Evolutionary conservation across 1,140 invertebrate genomes (phyloP).

Genomic region (Amphibalanus amphitrite): DNA sequence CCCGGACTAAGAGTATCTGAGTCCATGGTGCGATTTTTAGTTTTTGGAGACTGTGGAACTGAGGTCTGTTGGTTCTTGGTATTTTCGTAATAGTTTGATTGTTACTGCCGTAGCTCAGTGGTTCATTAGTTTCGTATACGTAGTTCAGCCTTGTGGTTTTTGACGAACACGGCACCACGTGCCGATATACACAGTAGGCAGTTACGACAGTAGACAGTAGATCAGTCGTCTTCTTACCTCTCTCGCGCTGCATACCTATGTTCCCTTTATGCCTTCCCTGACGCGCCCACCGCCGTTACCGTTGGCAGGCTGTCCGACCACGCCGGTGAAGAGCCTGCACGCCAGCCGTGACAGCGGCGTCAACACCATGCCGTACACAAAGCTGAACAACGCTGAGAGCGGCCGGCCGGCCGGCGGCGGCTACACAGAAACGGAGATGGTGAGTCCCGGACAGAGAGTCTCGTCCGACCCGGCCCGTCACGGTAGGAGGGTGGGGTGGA

Average conservation of each 20-base stretch:
- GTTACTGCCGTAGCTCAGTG: slow-evolving; percentile 5
- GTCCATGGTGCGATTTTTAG: not conserved
- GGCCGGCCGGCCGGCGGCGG: not conserved
- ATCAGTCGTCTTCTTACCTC: no score
- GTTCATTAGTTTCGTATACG: no score
- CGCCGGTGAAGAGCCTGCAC: slow-evolving; percentile 23
- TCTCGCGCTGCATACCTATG: no score
- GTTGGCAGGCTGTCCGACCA: slow-evolving; percentile 24
- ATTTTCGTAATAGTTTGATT: not conserved
- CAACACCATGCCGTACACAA: slow-evolving; percentile 9
- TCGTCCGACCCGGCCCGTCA: no score
- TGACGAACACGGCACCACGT: no score
- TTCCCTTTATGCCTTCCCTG: no score
- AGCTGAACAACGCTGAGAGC: not conserved
- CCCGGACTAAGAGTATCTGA: not conserved
- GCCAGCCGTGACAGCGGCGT: slow-evolving; percentile 20
- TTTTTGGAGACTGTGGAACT: not conserved
- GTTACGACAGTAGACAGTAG: no score
- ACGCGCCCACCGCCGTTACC: no score
- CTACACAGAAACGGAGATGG: slow-evolving; percentile 22
- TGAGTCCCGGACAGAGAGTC: no score
- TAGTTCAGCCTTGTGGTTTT: no score
- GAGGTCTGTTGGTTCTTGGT: not conserved
- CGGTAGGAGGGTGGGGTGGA: no score
- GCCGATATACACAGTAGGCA: no score